These are phyloP conservation scores for Cepphus grylle DNA, from an alignment of 2,113 vertebrate genomes.

Conservation along the genomic window DNA sequence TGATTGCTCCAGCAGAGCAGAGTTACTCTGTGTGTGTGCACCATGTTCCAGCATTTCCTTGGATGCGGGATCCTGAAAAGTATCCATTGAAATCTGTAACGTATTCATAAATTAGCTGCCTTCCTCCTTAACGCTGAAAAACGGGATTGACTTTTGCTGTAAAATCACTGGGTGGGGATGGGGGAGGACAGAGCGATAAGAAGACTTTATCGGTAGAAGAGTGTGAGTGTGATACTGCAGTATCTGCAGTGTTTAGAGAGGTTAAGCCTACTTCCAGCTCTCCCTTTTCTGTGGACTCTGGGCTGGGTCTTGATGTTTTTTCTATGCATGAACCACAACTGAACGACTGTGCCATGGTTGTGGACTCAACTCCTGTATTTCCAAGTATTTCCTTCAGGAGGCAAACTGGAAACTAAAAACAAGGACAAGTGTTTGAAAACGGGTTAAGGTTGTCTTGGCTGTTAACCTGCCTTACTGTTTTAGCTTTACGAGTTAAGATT, in stretches of 20 bases:
- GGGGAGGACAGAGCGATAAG: background rate
- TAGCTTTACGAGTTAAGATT: background rate
- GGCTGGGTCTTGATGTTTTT: background rate
- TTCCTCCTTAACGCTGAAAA: background rate
- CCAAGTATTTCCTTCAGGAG: background rate
- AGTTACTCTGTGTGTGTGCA: background rate
- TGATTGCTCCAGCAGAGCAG: background rate
- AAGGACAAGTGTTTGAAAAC: background rate
- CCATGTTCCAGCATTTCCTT: background rate
- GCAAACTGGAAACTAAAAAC: background rate
- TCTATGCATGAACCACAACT: background rate
- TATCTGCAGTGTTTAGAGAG: background rate
- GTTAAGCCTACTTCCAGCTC: background rate
- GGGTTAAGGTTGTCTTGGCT: background rate
- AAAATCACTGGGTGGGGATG: background rate
- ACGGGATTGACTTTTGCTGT: background rate
- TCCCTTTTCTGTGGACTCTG: background rate
- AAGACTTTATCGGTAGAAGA: background rate
- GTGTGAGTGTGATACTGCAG: background rate
- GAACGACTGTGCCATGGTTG: background rate
- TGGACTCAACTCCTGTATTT: background rate
- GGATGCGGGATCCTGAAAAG: background rate
- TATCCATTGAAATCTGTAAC: background rate
- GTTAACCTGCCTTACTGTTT: background rate
- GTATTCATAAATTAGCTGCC: background rate